Evolutionary conservation across 1,140 invertebrate species (phyloP).

Genomic region (Araneus ventricosus): DNA sequence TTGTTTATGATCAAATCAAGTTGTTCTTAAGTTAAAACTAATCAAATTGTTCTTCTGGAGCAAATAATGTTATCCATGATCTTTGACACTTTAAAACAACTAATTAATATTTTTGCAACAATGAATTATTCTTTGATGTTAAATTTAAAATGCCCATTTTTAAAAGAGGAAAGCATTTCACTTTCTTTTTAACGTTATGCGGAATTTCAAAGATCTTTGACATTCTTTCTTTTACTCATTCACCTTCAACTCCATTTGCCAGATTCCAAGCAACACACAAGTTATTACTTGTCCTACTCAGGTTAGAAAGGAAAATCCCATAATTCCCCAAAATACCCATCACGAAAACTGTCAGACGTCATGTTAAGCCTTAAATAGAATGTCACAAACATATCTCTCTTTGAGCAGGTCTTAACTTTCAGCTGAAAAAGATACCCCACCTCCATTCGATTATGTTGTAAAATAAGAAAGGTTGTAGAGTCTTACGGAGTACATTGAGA

Average conservation of each 20-base stretch:
- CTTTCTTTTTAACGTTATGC: neutral
- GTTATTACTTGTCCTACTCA: constrained; percentile 25
- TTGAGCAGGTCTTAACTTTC: constrained; percentile 4
- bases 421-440: constrained; percentile 23
- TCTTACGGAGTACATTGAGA: neutral
- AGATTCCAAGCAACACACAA: neutral
- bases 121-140: too few species aligned
- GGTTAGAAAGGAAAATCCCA: constrained; percentile 55
- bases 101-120: too few species aligned
- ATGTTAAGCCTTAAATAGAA: constrained; percentile 68
- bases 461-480: constrained; percentile 19
- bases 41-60: too few species aligned
- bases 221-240: neutral
- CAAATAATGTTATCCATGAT: too few species aligned
- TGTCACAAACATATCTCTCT: constrained; percentile 65
- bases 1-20: too few species aligned
- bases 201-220: neutral
- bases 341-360: constrained; percentile 60
- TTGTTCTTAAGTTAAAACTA: too few species aligned
- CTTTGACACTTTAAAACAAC: too few species aligned
- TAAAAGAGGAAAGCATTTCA: too few species aligned
- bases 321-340: constrained; percentile 71
- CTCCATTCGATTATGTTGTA: constrained; percentile 44
- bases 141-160: too few species aligned
- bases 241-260: neutral